Evolutionary conservation across 1,140 invertebrate genomes (phyloP), one percentile per base, ranked within the genome.

Genomic region (Belonocnema kinseyi): DNA sequence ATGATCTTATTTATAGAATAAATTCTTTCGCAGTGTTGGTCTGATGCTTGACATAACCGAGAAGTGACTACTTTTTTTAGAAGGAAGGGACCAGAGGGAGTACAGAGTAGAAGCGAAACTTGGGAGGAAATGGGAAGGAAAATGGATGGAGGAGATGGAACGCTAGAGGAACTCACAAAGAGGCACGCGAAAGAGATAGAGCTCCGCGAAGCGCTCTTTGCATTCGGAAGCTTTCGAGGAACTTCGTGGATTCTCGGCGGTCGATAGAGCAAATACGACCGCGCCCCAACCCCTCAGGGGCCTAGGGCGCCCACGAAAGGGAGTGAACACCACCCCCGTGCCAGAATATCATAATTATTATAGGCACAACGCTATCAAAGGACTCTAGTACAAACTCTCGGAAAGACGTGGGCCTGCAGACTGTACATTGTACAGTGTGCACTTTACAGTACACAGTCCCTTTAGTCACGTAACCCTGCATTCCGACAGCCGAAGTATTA

Each of bases 261-360:
- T 92, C 90, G 90, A 92, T 92, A 92, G 90, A 91, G 90, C 90
- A 91, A 91, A 92, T 89, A 91, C 90, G 90, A 87, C 90, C 90
- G 90, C 90, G 88, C 90, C 90, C 90, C 90, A 90, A 91, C 90
- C 90, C 89, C 88, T 86, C 82, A 80, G 86, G 87, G 86, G 86
- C 72, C 46, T 76, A 72, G 74, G 76, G 80, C 82, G 82, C 82
- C 80, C 78, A 80, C 78, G 72, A 83, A 74, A 78, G 17, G 61
- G 76, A 78, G 50, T 75, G 77, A 80, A 82, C 80, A 80, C 75
- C 77, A 70, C 33, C 56, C 40, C 13, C 72, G 46, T 71, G 50
- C 56, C 33, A 50, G 53, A 78, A 80, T 77, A 75, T 77, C 74
- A 78, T 82, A 80, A 78, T 78, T 80, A 82, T 77, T 77, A 72